These are phyloP conservation scores for Nesoenas mayeri DNA, from an alignment of 2,113 vertebrate species.

Conservation along the genomic window DNA sequence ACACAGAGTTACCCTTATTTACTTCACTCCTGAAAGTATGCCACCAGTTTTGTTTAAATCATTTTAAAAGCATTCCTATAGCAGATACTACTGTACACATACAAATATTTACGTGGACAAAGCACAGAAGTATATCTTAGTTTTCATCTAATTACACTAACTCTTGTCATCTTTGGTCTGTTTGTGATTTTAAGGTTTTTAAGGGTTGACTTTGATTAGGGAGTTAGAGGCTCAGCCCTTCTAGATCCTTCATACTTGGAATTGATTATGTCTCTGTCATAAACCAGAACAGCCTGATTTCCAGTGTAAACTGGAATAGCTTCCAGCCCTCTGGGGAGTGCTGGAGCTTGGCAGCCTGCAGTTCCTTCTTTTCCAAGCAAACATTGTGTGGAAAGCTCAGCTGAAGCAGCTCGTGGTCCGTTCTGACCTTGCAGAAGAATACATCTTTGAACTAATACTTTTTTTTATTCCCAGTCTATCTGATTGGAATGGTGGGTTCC, in stretches of 20 bases:
- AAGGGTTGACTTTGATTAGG: neutral
- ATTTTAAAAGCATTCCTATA: neutral
- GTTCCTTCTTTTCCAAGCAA: conserved; percentile 12
- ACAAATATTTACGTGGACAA: neutral
- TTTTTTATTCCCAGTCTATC: neutral
- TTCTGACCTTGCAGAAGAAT: neutral
- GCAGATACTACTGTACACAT: neutral
- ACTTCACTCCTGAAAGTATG: neutral
- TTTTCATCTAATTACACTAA: neutral
- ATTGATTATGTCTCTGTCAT: neutral
- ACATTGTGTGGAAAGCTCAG: neutral
- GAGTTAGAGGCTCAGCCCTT: neutral
- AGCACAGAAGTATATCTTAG: neutral
- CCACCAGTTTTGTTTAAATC: neutral
- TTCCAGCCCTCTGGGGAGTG: neutral
- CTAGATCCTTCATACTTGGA: conserved; percentile 1
- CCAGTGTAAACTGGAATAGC: neutral
- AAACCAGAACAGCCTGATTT: conserved; percentile 24
- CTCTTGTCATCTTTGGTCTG: neutral
- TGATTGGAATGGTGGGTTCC: neutral
- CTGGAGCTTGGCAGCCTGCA: neutral
- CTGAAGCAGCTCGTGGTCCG: neutral
- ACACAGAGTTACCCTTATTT: neutral
- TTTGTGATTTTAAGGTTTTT: neutral
- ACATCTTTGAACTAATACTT: neutral